Percentiles rank a stretch among this genome's conserved stretches.
These are phyloP conservation scores for Euglossa dilemma DNA, from an alignment of 1,140 invertebrate species.

Conservation along the genomic window DNA sequence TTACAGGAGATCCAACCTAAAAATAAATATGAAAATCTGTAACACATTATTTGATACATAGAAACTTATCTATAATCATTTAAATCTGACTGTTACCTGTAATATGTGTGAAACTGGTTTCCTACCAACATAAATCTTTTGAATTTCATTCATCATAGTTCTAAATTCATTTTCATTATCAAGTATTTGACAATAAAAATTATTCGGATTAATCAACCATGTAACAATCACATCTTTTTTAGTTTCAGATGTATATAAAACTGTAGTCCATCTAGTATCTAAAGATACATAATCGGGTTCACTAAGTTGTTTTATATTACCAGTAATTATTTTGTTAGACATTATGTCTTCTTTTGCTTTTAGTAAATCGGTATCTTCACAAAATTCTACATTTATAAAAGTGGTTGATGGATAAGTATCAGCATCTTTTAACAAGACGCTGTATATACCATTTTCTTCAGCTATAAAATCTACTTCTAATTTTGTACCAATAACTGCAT, in stretches of 20 bases:
- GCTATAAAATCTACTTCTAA: constrained; percentile 76
- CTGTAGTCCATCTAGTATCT: constrained; percentile 75
- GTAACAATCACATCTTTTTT: constrained; percentile 82
- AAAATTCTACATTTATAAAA: constrained; percentile 77
- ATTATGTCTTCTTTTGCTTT: constrained; percentile 59
- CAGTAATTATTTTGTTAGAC: neutral
- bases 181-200: constrained; percentile 86
- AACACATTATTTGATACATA: neutral
- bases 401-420: constrained; percentile 34
- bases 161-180: constrained; percentile 82
- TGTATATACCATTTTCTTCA: constrained; percentile 69
- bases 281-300: constrained; percentile 75
- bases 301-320: constrained; percentile 16
- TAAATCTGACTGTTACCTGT: constrained; percentile 62
- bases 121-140: constrained; percentile 84
- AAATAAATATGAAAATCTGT: constrained; percentile 65
- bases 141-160: constrained; percentile 87
- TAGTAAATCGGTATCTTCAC: constrained; percentile 61
- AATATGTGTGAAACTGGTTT: constrained; percentile 73
- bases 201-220: constrained; percentile 86
- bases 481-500: constrained; percentile 48
- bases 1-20: constrained; percentile 84
- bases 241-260: constrained; percentile 68
- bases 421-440: constrained; percentile 71
- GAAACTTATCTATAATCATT: constrained; percentile 21